These are phyloP conservation scores for Leptinotarsa juncta DNA, from an alignment of 2,888 invertebrate genomes.

Conservation along the genomic window DNA sequence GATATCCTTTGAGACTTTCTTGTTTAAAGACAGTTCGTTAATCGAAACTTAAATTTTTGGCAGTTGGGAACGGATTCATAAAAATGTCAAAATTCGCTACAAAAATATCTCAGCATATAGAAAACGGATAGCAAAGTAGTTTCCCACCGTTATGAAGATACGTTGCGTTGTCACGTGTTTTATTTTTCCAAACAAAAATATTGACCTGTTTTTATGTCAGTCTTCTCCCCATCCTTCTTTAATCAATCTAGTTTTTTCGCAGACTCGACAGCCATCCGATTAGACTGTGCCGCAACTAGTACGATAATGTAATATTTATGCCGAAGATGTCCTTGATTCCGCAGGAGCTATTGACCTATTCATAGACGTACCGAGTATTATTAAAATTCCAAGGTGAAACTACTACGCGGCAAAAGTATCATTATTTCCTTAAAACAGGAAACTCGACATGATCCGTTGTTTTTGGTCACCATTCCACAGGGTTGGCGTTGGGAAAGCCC, in stretches of 20 bases:
- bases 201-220: not conserved
- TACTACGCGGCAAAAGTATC: constrained; percentile 1
- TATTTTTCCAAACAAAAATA: not conserved
- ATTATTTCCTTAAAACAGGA: constrained; percentile 24
- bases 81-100: too few relatives aligned
- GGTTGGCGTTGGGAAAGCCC: not conserved
- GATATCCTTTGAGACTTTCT: too few relatives aligned
- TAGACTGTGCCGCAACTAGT: not conserved
- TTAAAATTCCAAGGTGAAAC: constrained; percentile 35
- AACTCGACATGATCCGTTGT: constrained; percentile 18
- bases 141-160: too few relatives aligned
- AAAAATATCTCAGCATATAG: too few relatives aligned
- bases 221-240: not conserved
- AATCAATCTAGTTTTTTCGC: not conserved
- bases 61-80: too few relatives aligned
- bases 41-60: too few relatives aligned
- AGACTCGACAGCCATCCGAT: not conserved
- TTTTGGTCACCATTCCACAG: not conserved
- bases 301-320: constrained; percentile 34
- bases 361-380: constrained; percentile 45
- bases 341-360: constrained; percentile 56
- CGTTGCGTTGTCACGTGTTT: not conserved
- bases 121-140: too few relatives aligned
- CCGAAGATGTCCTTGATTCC: constrained; percentile 52
- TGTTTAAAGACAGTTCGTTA: too few relatives aligned